Conservation (phyloP, 1,140 invertebrate species). For the Drosophila jambulina region DNA sequence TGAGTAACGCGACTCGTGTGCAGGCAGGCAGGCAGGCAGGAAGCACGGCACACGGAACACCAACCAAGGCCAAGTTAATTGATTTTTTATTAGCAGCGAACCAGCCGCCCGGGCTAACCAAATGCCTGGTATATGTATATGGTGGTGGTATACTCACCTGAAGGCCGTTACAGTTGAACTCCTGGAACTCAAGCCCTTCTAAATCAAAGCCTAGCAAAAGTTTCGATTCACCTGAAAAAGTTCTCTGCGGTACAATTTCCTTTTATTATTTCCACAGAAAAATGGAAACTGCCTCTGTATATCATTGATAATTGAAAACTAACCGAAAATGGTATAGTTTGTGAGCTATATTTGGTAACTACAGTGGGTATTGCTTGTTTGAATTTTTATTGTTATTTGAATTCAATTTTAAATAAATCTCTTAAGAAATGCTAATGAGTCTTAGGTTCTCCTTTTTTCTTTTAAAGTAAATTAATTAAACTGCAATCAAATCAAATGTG, state of each 20-base stretch:
- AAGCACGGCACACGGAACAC: conserved; percentile 28
- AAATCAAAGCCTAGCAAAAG: conserved; percentile 7
- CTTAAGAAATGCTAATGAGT: too few relatives aligned
- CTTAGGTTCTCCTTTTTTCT: too few relatives aligned
- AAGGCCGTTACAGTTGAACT: conserved; percentile 30
- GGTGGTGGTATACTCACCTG: conserved; percentile 17
- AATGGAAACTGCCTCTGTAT: not conserved
- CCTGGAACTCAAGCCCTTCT: conserved; percentile 5
- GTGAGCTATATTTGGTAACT: not conserved
- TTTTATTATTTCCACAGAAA: conserved; percentile 4
- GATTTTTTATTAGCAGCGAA: conserved; percentile 74
- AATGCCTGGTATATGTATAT: not conserved
- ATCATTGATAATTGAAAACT: conserved; percentile 18
- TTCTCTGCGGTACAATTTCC: not conserved
- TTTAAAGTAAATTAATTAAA: too few relatives aligned
- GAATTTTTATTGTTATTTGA: not conserved
- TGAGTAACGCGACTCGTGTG: conserved; percentile 54
- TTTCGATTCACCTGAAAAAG: conserved; percentile 4
- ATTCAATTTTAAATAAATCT: too few relatives aligned
- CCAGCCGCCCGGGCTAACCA: conserved; percentile 6
- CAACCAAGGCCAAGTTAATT: conserved; percentile 69
- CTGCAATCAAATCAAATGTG: too few relatives aligned
- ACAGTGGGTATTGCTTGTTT: not conserved
- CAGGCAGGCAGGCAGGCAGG: conserved; percentile 41
- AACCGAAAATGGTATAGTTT: conserved; percentile 1